phyloP scores from a whole-genome alignment of 2,797 vertebrate genomes.

The Phyllotis vaccarum region DNA sequence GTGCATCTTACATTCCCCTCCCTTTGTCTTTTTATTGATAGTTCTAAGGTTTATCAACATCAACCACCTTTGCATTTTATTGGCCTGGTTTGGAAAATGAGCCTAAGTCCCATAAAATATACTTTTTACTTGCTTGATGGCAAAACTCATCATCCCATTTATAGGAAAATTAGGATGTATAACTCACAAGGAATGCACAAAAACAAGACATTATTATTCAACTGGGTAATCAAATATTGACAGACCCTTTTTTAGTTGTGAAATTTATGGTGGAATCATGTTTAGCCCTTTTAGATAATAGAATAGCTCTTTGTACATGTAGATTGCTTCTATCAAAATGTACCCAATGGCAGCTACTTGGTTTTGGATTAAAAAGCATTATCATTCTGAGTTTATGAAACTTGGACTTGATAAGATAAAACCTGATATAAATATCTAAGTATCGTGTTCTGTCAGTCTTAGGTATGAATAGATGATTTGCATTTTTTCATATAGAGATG shows the following conservation, averaged over 20 bases:
- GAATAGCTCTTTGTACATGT: neutral
- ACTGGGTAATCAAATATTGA: neutral
- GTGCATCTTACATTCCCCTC: slow-evolving; percentile 79
- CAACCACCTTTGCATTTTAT: slow-evolving; percentile 84
- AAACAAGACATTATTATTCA: slow-evolving; percentile 61
- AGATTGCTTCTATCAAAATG: slow-evolving; percentile 35
- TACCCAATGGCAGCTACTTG: neutral
- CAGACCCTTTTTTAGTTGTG: slow-evolving; percentile 37
- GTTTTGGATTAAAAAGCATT: neutral
- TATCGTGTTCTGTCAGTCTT: neutral
- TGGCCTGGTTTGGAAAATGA: slow-evolving; percentile 82
- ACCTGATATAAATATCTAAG: slow-evolving; percentile 34
- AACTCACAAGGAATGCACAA: slow-evolving; percentile 55
- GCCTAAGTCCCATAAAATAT: slow-evolving; percentile 53
- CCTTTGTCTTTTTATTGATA: slow-evolving; percentile 86
- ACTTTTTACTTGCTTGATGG: slow-evolving; percentile 57
- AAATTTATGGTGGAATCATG: neutral
- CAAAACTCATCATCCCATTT: slow-evolving; percentile 61
- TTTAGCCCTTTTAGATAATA: neutral
- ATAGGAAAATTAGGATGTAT: slow-evolving; percentile 65
- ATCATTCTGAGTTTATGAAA: neutral
- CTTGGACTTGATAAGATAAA: neutral
- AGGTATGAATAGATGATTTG: slow-evolving; percentile 22
- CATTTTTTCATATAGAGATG: slow-evolving; percentile 32
- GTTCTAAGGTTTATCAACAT: slow-evolving; percentile 79